Evolutionary conservation across 2,797 vertebrate species (phyloP).

Genomic region (Sarcoramphus papa): DNA sequence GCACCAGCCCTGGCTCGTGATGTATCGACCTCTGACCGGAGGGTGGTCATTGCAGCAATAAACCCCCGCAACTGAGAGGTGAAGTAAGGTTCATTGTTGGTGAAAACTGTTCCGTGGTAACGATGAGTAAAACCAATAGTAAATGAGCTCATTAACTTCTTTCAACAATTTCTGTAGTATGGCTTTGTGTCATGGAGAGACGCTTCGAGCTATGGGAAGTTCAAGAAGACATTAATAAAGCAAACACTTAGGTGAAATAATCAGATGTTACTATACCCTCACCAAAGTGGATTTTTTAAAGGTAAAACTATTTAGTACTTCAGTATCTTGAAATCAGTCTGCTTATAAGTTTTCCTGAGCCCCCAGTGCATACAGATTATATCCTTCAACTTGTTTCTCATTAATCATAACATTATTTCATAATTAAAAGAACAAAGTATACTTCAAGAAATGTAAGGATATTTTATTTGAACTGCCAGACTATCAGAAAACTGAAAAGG

Average conservation of each 20-base stretch:
- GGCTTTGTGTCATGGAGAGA: neutral
- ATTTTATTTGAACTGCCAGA: neutral
- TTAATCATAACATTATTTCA: neutral
- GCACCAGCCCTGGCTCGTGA: neutral
- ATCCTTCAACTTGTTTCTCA: neutral
- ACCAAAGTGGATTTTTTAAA: neutral
- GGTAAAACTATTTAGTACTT: neutral
- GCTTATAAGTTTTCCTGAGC: neutral
- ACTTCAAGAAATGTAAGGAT: neutral
- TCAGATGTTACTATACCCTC: neutral
- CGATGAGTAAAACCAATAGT: neutral
- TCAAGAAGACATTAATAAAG: neutral
- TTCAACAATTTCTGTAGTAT: neutral
- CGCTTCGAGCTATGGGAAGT: neutral
- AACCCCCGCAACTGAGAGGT: neutral
- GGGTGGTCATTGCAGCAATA: neutral
- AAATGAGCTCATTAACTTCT: neutral
- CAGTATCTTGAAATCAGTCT: neutral
- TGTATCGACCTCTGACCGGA: neutral
- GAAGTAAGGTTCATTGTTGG: neutral
- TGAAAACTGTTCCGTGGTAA: accelerated
- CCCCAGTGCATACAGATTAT: neutral
- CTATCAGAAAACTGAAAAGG: neutral
- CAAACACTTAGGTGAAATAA: neutral
- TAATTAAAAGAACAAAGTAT: neutral